Evolutionary conservation across 2,113 vertebrate genomes (phyloP).

Genomic region (Megaptera novaeangliae): DNA sequence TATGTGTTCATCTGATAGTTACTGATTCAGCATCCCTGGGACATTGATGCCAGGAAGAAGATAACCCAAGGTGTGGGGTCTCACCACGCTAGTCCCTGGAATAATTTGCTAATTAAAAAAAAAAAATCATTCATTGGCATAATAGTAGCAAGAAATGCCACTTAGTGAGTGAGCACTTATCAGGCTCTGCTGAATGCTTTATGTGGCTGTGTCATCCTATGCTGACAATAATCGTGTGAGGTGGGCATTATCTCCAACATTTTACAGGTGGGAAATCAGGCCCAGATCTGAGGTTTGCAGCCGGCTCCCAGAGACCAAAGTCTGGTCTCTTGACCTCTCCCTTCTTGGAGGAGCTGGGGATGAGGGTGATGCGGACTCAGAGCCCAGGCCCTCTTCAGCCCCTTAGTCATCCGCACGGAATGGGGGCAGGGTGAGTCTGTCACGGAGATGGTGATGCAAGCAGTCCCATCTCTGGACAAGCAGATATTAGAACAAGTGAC

Average conservation of each 20-base stretch:
- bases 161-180: background rate
- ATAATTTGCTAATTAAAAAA: background rate
- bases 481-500: background rate
- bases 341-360: background rate
- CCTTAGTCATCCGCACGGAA: background rate
- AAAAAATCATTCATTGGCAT: background rate
- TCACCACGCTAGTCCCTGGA: background rate
- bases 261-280: background rate
- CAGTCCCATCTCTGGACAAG: background rate
- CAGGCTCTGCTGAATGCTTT: background rate
- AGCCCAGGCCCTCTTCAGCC: background rate
- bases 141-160: background rate
- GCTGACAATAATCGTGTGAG: background rate
- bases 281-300: background rate
- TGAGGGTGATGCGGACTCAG: background rate
- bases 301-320: background rate
- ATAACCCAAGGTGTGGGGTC: background rate
- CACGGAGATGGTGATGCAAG: background rate
- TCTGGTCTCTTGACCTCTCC: background rate
- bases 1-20: background rate
- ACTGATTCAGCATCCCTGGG: background rate
- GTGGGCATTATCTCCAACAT: no score
- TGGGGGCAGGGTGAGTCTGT: background rate
- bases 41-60: background rate
- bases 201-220: fast-evolving